These are phyloP conservation scores for Spodoptera picta DNA, from an alignment of 2,888 invertebrate genomes.

Conservation along the genomic window DNA sequence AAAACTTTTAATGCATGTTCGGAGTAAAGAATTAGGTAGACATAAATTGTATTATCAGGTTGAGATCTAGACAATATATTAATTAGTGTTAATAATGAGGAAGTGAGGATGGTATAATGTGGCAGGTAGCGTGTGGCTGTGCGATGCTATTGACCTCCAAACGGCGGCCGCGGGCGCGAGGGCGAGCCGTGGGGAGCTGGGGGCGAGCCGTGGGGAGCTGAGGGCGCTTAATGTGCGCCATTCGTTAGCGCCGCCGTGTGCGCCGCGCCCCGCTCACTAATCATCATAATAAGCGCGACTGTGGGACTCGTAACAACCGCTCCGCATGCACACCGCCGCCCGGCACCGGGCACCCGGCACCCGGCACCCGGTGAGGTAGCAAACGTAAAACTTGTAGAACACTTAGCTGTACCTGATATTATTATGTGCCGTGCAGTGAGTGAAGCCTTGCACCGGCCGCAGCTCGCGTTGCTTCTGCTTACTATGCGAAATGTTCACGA, in stretches of 20 bases:
- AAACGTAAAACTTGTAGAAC: no score
- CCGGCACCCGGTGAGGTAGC: no score
- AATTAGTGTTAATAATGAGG: background rate
- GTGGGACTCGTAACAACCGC: conserved; percentile 38
- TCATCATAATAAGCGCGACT: conserved; percentile 56
- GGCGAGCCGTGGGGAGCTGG: conserved; percentile 3
- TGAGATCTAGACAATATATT: no score
- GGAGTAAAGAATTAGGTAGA: no score
- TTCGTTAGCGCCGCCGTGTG: conserved; percentile 50
- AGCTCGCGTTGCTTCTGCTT: conserved; percentile 9
- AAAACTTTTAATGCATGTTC: no score
- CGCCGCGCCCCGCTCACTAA: conserved; percentile 56
- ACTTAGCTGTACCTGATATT: conserved; percentile 10
- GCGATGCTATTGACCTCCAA: conserved; percentile 46
- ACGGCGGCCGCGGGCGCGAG: conserved; percentile 2
- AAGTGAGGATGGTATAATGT: conserved; percentile 5
- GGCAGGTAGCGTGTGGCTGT: conserved; percentile 13
- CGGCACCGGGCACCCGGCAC: no score
- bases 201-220: conserved; percentile 6
- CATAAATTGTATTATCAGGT: no score
- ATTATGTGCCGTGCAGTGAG: background rate
- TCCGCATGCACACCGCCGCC: conserved; percentile 37
- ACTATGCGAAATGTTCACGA: conserved; percentile 8
- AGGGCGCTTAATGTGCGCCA: conserved; percentile 52
- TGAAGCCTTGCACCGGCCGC: background rate